Percentiles rank a stretch among this genome's conserved stretches.
Conservation (phyloP, 2,888 invertebrate species). For the Pogonocherus hispidulus region DNA sequence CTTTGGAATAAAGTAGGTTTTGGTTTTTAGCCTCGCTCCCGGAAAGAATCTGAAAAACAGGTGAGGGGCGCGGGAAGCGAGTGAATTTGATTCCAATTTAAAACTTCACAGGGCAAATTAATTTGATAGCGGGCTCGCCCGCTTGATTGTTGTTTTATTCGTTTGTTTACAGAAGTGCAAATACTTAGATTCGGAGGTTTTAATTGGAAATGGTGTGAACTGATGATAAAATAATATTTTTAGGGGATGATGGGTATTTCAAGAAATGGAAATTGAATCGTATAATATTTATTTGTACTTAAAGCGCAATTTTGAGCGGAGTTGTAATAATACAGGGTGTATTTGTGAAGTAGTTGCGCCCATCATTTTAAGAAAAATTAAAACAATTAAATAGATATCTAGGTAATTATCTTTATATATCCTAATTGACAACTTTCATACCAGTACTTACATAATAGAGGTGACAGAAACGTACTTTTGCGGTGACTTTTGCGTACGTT, state of each 20-base stretch:
- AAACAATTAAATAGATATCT: too few relatives aligned
- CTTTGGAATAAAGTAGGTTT: constrained; percentile 65
- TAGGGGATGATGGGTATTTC: constrained; percentile 6
- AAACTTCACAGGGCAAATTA: too few relatives aligned
- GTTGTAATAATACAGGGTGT: too few relatives aligned
- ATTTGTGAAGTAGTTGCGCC: too few relatives aligned
- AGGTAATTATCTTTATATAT: too few relatives aligned
- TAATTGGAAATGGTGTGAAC: constrained; percentile 19
- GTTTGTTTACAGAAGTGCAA: constrained; percentile 19
- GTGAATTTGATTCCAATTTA: constrained; percentile 7
- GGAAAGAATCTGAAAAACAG: constrained; percentile 55
- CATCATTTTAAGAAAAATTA: too few relatives aligned
- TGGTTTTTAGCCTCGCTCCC: constrained; percentile 54
- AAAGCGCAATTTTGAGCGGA: too few relatives aligned
- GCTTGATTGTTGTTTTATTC: constrained; percentile 28
- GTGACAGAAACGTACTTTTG: too few relatives aligned
- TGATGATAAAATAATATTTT: constrained; percentile 35
- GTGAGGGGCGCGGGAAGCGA: constrained; percentile 37
- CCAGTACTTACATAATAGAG: too few relatives aligned
- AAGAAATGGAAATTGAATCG: not conserved
- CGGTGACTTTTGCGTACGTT: too few relatives aligned
- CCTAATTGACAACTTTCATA: too few relatives aligned
- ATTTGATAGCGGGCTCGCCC: constrained; percentile 8
- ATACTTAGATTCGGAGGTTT: constrained; percentile 11
- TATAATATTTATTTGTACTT: too few relatives aligned